Evolutionary conservation across 2,113 vertebrate species (phyloP).

Genomic region (Leptosomus discolor): DNA sequence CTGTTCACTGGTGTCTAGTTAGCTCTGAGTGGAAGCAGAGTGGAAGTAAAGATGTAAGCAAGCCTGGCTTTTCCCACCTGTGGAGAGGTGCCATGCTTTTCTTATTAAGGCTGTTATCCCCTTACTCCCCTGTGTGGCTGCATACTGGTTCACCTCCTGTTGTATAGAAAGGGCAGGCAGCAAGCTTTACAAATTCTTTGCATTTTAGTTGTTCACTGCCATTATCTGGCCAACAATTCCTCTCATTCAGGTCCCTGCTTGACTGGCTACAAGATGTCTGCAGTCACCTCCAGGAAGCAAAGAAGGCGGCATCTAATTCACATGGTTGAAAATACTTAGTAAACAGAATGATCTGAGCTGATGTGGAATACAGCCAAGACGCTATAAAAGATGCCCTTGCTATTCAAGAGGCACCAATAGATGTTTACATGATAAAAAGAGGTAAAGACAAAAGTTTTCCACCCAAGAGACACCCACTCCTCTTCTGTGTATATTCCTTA

Average conservation of each 20-base stretch:
- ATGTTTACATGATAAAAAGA: background rate
- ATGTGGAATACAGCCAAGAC: background rate
- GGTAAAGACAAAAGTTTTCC: background rate
- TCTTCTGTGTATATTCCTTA: background rate
- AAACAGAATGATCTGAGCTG: background rate
- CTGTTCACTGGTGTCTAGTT: background rate
- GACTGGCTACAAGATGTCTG: background rate
- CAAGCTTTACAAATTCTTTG: background rate
- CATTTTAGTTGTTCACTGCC: background rate
- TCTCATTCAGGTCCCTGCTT: background rate
- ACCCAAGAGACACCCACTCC: background rate
- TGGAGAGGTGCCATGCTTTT: background rate
- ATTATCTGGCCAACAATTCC: background rate
- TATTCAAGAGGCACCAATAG: background rate
- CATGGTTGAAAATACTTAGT: background rate
- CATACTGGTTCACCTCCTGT: background rate
- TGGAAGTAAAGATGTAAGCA: background rate
- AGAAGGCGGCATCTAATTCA: background rate
- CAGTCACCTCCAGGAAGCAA: background rate
- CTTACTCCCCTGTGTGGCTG: background rate
- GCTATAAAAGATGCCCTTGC: background rate
- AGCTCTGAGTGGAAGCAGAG: background rate
- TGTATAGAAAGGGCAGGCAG: background rate
- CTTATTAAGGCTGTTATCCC: background rate
- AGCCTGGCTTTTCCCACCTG: background rate